Percentiles rank a stretch among this genome's conserved stretches.
Evolutionary conservation across 2,888 invertebrate species (phyloP).

Genomic region (Fragum fragum): DNA sequence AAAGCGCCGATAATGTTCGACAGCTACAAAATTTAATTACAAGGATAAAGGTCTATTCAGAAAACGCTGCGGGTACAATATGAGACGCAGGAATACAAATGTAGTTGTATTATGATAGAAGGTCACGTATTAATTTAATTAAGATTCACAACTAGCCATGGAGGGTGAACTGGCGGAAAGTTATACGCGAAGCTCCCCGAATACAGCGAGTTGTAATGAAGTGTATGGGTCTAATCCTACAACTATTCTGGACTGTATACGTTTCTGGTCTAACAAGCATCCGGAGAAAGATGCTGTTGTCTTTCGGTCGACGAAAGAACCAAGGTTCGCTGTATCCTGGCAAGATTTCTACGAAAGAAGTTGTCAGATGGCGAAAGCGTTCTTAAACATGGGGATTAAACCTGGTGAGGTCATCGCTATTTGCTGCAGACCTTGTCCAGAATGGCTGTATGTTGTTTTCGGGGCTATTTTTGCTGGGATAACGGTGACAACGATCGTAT

Average conservation of each 20-base stretch:
- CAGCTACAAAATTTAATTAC: too few relatives aligned
- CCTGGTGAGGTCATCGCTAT: slow-evolving; percentile 41
- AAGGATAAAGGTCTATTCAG: too few relatives aligned
- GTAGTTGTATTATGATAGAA: too few relatives aligned
- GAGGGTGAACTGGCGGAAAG: neutral
- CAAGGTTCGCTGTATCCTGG: slow-evolving; percentile 15
- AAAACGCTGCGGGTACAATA: too few relatives aligned
- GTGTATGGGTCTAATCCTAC: neutral
- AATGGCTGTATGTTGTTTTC: slow-evolving; percentile 45
- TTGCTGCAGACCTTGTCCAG: slow-evolving; percentile 40
- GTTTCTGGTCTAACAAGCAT: neutral
- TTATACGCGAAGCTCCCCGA: neutral
- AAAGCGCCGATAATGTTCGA: too few relatives aligned
- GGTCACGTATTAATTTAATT: too few relatives aligned
- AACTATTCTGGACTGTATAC: neutral
- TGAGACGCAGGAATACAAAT: too few relatives aligned
- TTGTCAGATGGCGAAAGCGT: neutral
- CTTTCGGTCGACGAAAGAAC: slow-evolving; percentile 1
- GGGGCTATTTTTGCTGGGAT: slow-evolving; percentile 39
- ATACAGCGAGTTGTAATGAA: neutral
- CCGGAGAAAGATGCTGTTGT: slow-evolving; percentile 18
- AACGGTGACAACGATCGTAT: slow-evolving; percentile 14
- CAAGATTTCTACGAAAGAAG: slow-evolving; percentile 14
- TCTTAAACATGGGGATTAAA: slow-evolving; percentile 23
- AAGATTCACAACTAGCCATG: neutral